phyloP scores from a whole-genome alignment of 2,888 invertebrate species.

The Pteria penguin region DNA sequence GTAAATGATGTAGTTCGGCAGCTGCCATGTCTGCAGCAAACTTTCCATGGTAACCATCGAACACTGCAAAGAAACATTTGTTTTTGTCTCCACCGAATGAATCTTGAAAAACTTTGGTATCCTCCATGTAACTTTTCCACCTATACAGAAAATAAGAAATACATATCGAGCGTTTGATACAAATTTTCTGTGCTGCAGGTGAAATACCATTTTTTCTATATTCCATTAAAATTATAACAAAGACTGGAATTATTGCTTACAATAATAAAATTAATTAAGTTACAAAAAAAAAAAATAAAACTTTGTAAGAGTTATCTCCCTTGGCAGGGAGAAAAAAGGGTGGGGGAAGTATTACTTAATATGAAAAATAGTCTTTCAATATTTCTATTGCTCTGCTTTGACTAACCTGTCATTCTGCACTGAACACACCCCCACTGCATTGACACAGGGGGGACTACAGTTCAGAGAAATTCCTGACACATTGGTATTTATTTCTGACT shows the following conservation, averaged over 20 bases:
- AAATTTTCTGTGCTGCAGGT: no score
- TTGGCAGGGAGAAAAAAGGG: no score
- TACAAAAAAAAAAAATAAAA: no score
- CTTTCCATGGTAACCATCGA: conserved; percentile 77
- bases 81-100: conserved; percentile 73
- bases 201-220: no score
- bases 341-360: no score
- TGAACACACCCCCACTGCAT: conserved; percentile 71
- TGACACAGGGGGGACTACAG: conserved; percentile 66
- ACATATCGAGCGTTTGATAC: no score
- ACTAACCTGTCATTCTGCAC: conserved; percentile 61
- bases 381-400: no score
- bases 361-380: no score
- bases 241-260: no score
- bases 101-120: conserved; percentile 75
- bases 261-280: no score
- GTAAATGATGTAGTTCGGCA: conserved; percentile 72
- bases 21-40: conserved; percentile 76
- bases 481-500: conserved; percentile 63
- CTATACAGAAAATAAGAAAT: conserved; percentile 21
- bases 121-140: conserved; percentile 78
- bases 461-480: conserved; percentile 69
- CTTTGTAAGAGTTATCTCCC: no score
- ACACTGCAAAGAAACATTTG: conserved; percentile 75
- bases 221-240: no score